Conservation (phyloP, 2,888 invertebrate genomes). For the Galeruca laticollis region DNA sequence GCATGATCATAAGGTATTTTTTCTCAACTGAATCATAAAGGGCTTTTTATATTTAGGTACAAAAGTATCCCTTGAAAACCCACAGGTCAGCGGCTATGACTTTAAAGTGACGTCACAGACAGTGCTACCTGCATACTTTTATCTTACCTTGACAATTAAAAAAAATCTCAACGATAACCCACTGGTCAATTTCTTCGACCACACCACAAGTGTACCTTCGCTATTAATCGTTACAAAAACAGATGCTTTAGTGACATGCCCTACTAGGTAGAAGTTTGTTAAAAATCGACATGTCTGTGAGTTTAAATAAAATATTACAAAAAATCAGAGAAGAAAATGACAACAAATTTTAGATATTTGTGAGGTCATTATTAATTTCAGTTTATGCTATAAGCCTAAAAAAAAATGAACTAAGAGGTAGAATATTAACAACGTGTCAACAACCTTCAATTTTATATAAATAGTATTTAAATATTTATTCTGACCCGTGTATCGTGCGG, state of each 20-base stretch:
- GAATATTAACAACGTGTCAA: no score
- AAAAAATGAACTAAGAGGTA: no score
- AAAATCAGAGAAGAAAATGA: neutral
- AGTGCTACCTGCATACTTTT: constrained; percentile 23
- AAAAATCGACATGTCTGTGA: neutral
- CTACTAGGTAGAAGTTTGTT: neutral
- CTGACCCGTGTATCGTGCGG: no score
- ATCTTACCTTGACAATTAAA: constrained; percentile 31
- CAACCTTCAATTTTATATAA: no score
- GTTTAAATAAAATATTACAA: neutral
- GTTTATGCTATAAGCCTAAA: no score
- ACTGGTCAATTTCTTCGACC: constrained; percentile 14
- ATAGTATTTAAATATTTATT: no score
- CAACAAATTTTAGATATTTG: no score
- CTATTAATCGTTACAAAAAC: constrained; percentile 16
- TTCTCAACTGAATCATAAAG: no score
- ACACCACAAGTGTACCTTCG: constrained; percentile 20
- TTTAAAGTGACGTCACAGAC: constrained; percentile 14
- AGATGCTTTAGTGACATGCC: constrained; percentile 1
- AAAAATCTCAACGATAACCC: constrained; percentile 23
- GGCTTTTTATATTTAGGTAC: no score
- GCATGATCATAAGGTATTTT: no score
- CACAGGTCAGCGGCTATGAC: neutral
- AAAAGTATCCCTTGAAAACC: neutral
- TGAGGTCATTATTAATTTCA: no score